Evolutionary conservation across 2,113 vertebrate species (phyloP), one percentile per base, ranked within the genome.

Genomic region (Haemorhous mexicanus): DNA sequence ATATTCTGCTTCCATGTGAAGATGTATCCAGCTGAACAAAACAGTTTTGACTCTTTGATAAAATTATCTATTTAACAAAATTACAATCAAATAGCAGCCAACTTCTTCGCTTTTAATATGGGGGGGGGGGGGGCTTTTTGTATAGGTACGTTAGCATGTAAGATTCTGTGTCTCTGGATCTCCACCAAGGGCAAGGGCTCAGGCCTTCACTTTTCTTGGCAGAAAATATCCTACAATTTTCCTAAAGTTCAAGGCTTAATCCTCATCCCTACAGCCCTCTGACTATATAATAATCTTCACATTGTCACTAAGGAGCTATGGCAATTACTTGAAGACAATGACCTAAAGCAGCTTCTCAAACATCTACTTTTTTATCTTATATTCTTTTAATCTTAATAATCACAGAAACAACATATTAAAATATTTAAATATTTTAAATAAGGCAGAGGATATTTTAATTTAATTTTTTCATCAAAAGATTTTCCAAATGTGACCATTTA

Each of bases 341-440:
- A 81, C 56, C 47, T 35, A 72, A 85, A 79, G 28, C 28, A 83
- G 11, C 4, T 89, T 90, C 69, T 85, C 70, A 84, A 81, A 59
- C 6, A 43, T 32, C 27, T 39, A 27, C 11, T 53, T 50, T 72
- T 86, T 35, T 4, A 52, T 41, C 16, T 69, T 62, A 33, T 7
- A 46, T 63, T 62, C 9, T 49, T 84, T 72, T 68, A 55, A 67
- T n/a, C 37, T 77, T 56, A 78, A 67, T 58, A 87, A 75, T 66
- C 68, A 79, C 9, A 84, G 44, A 89, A 80, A 84, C 3, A 80
- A 68, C 22, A 56, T 11, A 53, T 43, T 12, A 64, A 76, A 84
- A 61, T 7, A 56, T 14, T 23, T 8, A 69, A 79, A 35, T 4
- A 24, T 18, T 91, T 89, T 69, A 78, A 78, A 64, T 41, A 70